phyloP scores from a whole-genome alignment of 2,888 invertebrate species.

The Callinectes sapidus region DNA sequence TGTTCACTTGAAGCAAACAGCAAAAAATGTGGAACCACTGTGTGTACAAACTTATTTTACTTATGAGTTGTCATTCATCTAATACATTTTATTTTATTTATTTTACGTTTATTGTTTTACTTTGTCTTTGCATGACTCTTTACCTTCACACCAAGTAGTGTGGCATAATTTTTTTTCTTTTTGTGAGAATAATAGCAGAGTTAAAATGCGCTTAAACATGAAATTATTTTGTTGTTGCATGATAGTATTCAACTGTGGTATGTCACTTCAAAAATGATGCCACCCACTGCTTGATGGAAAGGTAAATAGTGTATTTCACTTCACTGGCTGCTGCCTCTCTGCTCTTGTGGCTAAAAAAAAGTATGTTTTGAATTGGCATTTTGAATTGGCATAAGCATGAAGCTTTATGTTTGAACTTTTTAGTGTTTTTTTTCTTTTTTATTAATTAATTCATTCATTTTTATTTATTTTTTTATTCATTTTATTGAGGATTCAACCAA shows the following conservation, averaged over 20 bases:
- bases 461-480: neutral
- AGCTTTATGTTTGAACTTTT: neutral
- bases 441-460: too few species aligned
- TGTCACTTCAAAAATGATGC: neutral
- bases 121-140: neutral
- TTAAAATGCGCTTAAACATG: neutral
- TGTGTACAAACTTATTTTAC: neutral
- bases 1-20: neutral
- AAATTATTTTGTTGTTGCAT: neutral
- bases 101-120: neutral
- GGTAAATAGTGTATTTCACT: neutral
- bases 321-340: neutral
- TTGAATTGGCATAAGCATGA: neutral
- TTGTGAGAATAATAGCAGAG: neutral
- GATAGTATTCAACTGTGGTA: neutral
- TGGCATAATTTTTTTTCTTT: neutral
- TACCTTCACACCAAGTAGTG: neutral
- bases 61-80: neutral
- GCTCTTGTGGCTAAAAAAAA: neutral
- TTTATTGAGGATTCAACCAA: neutral
- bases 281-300: neutral
- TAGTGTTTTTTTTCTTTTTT: neutral
- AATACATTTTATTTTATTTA: neutral
- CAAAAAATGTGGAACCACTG: constrained; percentile 28
- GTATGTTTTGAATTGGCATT: neutral